Conservation (phyloP, 2,888 invertebrate species). For the Spisula subtruncata region DNA sequence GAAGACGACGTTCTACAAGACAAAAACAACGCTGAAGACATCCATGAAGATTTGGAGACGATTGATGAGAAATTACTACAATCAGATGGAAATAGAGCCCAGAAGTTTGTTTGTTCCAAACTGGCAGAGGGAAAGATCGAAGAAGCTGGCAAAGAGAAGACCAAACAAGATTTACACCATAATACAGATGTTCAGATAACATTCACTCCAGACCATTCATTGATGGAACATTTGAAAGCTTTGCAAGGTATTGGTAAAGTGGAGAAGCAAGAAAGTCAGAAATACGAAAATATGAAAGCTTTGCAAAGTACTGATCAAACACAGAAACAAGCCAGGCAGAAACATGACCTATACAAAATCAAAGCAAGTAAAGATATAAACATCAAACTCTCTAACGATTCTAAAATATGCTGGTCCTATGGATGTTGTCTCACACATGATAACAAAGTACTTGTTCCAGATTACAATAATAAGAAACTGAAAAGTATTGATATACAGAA, state of each 20-base stretch:
- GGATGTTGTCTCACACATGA: constrained; percentile 36
- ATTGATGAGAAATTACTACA: not conserved
- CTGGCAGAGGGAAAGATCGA: not conserved
- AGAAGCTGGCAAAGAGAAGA: not conserved
- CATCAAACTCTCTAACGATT: not conserved
- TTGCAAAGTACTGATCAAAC: too few relatives aligned
- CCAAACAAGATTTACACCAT: not conserved
- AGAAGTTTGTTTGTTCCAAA: constrained; percentile 29
- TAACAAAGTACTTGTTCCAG: not conserved
- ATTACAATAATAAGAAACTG: constrained; percentile 16
- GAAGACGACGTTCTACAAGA: not conserved
- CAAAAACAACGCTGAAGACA: not conserved
- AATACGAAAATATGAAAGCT: too few relatives aligned
- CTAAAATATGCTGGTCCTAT: not conserved
- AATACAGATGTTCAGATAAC: not conserved
- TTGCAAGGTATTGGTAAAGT: not conserved
- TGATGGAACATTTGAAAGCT: not conserved
- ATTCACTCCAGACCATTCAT: not conserved
- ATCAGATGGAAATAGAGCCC: constrained; percentile 30
- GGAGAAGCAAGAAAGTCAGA: not conserved
- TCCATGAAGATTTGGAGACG: not conserved
- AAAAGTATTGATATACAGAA: constrained; percentile 13
- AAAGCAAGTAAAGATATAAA: constrained; percentile 24
- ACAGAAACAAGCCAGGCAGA: too few relatives aligned
- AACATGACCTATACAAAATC: not conserved